Conservation (phyloP, 2,113 vertebrate species). For the Columba livia region DNA sequence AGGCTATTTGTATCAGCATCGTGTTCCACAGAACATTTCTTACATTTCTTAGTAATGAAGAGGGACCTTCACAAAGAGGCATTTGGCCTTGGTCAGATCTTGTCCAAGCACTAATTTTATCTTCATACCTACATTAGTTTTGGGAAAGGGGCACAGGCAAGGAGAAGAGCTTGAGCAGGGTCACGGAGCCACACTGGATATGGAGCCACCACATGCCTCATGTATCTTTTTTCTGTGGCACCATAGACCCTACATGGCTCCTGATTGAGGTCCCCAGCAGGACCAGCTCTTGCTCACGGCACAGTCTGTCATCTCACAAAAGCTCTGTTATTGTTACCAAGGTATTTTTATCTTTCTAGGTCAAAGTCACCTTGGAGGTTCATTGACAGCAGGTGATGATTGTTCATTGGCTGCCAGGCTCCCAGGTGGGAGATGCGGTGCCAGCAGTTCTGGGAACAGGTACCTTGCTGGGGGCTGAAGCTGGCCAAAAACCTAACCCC, state of each 20-base stretch:
- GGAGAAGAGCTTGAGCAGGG: background rate
- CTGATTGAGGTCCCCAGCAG: background rate
- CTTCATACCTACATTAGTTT: background rate
- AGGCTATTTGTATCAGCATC: background rate
- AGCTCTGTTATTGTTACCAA: background rate
- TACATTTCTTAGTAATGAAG: background rate
- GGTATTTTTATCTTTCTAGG: background rate
- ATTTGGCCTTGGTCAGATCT: background rate
- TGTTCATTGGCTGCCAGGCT: background rate
- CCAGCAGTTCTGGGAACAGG: constrained; percentile 9
- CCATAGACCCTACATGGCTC: background rate
- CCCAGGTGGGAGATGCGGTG: background rate
- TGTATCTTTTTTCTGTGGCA: background rate
- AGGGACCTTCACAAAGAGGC: background rate
- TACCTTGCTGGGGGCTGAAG: background rate
- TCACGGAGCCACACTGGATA: fast-evolving
- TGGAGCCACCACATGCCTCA: background rate
- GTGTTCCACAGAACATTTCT: background rate
- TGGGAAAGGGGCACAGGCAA: background rate
- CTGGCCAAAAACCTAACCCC: background rate
- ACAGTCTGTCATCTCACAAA: background rate
- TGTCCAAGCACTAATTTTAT: background rate
- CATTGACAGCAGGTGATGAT: background rate
- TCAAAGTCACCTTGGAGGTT: background rate
- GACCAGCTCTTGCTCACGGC: background rate